A percentile compares a stretch with the other conserved stretches of the same genome.
phyloP scores from a whole-genome alignment of 2,888 invertebrate species.

The Tyria jacobaeae region DNA sequence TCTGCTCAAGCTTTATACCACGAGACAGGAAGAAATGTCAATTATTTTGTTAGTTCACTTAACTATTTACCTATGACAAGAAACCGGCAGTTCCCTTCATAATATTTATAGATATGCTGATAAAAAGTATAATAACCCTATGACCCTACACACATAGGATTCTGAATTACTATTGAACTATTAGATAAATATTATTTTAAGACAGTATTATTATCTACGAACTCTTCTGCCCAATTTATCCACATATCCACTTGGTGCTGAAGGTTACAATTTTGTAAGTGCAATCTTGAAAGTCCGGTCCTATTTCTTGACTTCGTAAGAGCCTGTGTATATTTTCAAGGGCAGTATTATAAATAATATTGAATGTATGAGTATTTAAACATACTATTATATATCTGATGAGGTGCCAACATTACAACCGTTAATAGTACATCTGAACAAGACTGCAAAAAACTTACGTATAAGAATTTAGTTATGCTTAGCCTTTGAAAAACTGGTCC shows the following conservation, averaged over 20 bases:
- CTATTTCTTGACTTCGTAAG: too few relatives aligned
- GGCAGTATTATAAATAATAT: neutral
- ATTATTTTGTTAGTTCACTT: slow-evolving; percentile 1
- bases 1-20: slow-evolving; percentile 2
- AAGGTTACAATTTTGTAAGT: too few relatives aligned
- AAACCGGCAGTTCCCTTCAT: slow-evolving; percentile 1
- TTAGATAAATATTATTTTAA: too few relatives aligned
- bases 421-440: neutral
- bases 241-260: too few relatives aligned
- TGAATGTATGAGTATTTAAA: neutral
- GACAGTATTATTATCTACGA: too few relatives aligned
- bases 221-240: too few relatives aligned
- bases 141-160: neutral
- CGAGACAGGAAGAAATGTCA: slow-evolving; percentile 10
- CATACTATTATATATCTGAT: neutral
- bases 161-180: too few relatives aligned
- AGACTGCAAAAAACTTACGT: too few relatives aligned
- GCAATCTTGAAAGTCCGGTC: too few relatives aligned
- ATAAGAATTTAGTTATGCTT: too few relatives aligned
- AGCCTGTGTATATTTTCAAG: neutral
- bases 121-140: neutral
- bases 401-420: neutral
- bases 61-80: neutral
- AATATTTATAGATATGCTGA: slow-evolving; percentile 1
- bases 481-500: too few relatives aligned